Base-by-base conservation (phyloP, 2,888 invertebrate species). In the Therioaphis trifolii region DNA sequence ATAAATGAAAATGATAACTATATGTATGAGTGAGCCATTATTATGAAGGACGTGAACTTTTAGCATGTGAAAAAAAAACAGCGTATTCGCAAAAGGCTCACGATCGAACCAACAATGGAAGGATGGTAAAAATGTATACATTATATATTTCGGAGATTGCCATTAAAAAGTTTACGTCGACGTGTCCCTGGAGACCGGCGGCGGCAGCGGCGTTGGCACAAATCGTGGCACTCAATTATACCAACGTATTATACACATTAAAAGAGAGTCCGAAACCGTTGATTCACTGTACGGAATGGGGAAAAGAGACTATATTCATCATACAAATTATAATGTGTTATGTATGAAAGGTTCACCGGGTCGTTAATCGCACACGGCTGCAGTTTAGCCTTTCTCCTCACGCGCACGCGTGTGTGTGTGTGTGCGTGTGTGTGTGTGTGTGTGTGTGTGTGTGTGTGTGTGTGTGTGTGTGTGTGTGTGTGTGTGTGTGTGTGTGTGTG, bases 161-260 rank as follows among this genome's bases (percentile, higher is more conserved):
- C 75, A n/a, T 76, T 46, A 46, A 46, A 76, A 76, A 76, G 76
- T 76, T 76, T 76, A 46, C 63, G 29, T 63, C 21, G 21, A 61
- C 46, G 15, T 29, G 49, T 75, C 75, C 58, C 58, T 12, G 12
- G 46, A 4, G 46, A 63, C 29, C 61, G 12, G 9, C 11, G 15
- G 58, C 24, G 11, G 61, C 55, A 27, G 43, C 7, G 18, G 61
- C 40, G n/a, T 27, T 5, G 24, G 43, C 75, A 24, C 40, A 43
- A 75, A 75, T 43, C 58, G 58, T 11, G 58, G 24, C 18, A 27
- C 61, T 76, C 63, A 21, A 63, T 76, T 76, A 63, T 46, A 27
- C 18, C 18, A 11, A 66, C 35, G 29, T 61, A 2, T 2, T 61
- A 29, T 29, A 15, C 12, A 46, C 18, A 46, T 35, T 74, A 12